phyloP scores from a whole-genome alignment of 2,797 vertebrate species.

The Paguma larvata region DNA sequence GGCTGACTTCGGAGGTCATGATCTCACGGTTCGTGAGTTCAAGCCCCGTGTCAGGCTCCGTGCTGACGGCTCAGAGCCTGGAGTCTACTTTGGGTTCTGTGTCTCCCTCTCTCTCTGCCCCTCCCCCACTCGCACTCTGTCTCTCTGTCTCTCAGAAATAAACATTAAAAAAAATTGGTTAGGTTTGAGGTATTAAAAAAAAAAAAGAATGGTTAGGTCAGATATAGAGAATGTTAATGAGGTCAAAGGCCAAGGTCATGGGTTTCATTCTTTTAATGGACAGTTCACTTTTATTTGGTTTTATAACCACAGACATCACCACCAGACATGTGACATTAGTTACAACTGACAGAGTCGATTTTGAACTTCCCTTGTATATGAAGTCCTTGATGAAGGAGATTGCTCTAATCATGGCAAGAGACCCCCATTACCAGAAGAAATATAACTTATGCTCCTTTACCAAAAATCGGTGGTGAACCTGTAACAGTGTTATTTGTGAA shows the following conservation, averaged over 20 bases:
- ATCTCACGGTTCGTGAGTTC: too few species aligned
- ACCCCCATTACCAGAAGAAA: constrained; percentile 20
- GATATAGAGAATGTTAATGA: constrained; percentile 42
- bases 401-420: constrained; percentile 6
- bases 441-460: background rate
- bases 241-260: background rate
- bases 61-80: too few species aligned
- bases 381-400: constrained; percentile 5
- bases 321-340: background rate
- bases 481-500: background rate
- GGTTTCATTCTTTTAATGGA: constrained; percentile 31
- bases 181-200: too few species aligned
- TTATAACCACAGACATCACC: background rate
- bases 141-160: too few species aligned
- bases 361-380: constrained; percentile 34
- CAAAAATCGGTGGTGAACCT: background rate
- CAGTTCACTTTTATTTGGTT: background rate
- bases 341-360: constrained; percentile 5
- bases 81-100: too few species aligned
- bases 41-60: too few species aligned
- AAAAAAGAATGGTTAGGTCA: background rate
- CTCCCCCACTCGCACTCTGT: too few species aligned
- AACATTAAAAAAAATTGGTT: too few species aligned
- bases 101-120: too few species aligned
- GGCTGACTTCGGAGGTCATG: too few species aligned